Base-by-base conservation (phyloP, 2,797 vertebrate genomes). In the Catharus ustulatus region DNA sequence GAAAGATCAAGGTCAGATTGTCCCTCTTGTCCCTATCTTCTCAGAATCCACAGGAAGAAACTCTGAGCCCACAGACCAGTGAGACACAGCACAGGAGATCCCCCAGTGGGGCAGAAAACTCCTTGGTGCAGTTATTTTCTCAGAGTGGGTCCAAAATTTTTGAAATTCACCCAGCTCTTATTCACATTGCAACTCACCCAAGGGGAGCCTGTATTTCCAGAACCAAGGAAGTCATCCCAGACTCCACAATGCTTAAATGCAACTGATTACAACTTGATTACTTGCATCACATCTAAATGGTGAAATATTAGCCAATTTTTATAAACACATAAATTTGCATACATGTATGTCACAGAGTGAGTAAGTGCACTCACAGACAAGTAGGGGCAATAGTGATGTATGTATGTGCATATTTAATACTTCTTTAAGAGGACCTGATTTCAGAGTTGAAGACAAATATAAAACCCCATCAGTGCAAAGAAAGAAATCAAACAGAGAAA, bases 401-500 rank as follows among this genome's bases (percentile, higher is more conserved):
- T 42, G 12, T 0, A 0, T 13, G 10, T 74, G 52, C 23, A 19
- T 19, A 63, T 32, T 58, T 61, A 64, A 26, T 15, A 30, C 2
- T 16, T 78, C 36, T 72, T 63, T 46, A 92, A 63, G n/a, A 89
- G 22, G 17, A 81, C 32, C 4, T 4, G 30, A 17, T 73, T 85
- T 76, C 42, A 49, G 76, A 84, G 66, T 63, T 76, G 59, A 76
- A 91, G 84, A 77, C 54, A 74, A 64, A 73, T 88, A 86, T 49
- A 83, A 89, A 73, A 36, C 16, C 13, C 71, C 30, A 82, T 76
- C 27, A 46, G 15, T 22, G 79, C 82, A 26, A 42, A 92, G 34
- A 87, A 84, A 81, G 30, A 71, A 82, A 15, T 57, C 72, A 86
- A 96, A 86, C n/a, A 69, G 32, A 86, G 40, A 89, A 91, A 61